These are phyloP conservation scores for Corvus hawaiiensis DNA, from an alignment of 2,113 vertebrate genomes.

Conservation along the genomic window DNA sequence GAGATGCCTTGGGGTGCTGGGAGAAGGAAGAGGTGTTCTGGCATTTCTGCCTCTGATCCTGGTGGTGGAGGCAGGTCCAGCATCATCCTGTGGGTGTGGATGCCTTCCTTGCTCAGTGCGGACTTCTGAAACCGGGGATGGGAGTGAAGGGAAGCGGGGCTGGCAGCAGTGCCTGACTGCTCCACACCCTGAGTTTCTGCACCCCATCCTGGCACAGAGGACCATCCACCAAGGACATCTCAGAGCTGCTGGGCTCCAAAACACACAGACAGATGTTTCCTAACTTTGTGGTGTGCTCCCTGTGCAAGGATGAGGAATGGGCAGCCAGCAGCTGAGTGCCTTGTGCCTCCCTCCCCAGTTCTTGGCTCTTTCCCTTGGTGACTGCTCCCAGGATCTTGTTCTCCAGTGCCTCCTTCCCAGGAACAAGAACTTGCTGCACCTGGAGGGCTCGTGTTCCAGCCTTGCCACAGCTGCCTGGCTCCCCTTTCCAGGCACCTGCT, in stretches of 20 bases:
- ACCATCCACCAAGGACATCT: background rate
- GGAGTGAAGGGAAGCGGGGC: rapidly evolving
- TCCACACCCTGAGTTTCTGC: background rate
- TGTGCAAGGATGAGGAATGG: background rate
- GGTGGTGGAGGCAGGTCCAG: background rate
- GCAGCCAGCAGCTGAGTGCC: background rate
- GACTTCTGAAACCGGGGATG: background rate
- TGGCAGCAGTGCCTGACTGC: background rate
- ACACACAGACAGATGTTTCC: background rate
- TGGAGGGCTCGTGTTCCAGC: background rate
- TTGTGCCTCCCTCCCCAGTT: background rate
- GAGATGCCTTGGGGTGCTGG: background rate
- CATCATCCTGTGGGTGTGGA: background rate
- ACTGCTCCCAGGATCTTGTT: background rate
- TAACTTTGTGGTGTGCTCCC: background rate
- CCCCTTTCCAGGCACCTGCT: background rate
- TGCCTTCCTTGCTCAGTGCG: background rate
- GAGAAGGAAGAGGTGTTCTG: background rate
- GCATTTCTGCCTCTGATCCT: background rate
- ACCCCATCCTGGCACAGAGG: background rate
- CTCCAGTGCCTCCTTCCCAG: background rate
- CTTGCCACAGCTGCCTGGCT: background rate
- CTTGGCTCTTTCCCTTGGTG: background rate
- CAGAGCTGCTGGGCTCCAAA: background rate
- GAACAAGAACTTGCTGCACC: background rate